Evolutionary conservation across 2,888 invertebrate species (phyloP).

Genomic region (Malacosoma neustria): DNA sequence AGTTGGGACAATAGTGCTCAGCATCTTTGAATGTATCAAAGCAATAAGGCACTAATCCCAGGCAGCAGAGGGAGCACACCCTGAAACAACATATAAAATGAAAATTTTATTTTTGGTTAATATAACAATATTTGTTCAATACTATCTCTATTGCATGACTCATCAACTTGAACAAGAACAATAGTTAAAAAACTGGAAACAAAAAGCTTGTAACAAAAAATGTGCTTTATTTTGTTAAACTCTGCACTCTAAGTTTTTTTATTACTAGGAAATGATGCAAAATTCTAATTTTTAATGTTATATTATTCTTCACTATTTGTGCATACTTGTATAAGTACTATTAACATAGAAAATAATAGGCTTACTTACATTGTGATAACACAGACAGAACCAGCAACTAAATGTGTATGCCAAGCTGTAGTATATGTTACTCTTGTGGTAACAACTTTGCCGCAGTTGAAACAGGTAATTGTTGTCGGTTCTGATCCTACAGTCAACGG

Average conservation of each 20-base stretch:
- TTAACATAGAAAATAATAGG: not conserved
- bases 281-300: too few relatives aligned
- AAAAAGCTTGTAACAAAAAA: too few relatives aligned
- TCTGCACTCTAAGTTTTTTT: too few relatives aligned
- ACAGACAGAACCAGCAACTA: slow-evolving; percentile 62
- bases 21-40: slow-evolving; percentile 69
- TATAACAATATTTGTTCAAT: not conserved
- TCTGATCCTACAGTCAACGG: slow-evolving; percentile 58
- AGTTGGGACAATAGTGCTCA: slow-evolving; percentile 66
- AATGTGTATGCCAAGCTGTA: slow-evolving; percentile 66
- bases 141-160: too few relatives aligned
- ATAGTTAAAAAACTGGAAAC: too few relatives aligned
- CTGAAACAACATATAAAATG: slow-evolving; percentile 27
- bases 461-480: slow-evolving; percentile 60
- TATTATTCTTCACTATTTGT: too few relatives aligned
- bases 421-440: slow-evolving; percentile 65
- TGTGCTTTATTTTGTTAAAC: too few relatives aligned
- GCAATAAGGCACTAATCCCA: slow-evolving; percentile 64
- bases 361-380: slow-evolving; percentile 60
- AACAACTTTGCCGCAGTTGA: slow-evolving; percentile 59
- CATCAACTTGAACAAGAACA: too few relatives aligned
- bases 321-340: too few relatives aligned
- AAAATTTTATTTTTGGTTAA: not conserved
- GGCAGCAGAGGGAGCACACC: slow-evolving; percentile 65
- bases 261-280: too few relatives aligned